phyloP scores from a whole-genome alignment of 2,113 vertebrate genomes.

The Furnarius figulus region DNA sequence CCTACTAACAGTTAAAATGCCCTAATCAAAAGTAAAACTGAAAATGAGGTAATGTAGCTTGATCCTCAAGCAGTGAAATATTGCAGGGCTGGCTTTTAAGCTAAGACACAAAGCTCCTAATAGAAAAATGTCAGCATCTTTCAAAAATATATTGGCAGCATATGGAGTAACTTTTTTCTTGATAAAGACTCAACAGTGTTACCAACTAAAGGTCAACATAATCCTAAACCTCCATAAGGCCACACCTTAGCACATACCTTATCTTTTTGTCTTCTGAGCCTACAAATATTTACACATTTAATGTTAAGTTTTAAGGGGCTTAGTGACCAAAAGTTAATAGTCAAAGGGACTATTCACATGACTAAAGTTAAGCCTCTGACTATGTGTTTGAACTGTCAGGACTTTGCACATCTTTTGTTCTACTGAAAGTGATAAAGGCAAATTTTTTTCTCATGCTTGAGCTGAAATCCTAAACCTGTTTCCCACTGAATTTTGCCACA shows the following conservation, averaged over 20 bases:
- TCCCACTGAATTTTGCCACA: background rate
- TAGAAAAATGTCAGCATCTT: background rate
- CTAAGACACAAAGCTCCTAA: background rate
- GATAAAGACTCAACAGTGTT: background rate
- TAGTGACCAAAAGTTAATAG: slow-evolving; percentile 15
- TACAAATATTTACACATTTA: slow-evolving; percentile 58
- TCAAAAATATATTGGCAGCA: background rate
- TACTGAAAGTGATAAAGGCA: background rate
- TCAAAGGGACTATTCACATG: slow-evolving; percentile 30
- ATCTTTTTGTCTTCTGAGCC: slow-evolving; percentile 35
- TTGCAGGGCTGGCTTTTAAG: background rate
- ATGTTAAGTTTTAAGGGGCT: background rate
- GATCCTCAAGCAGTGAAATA: background rate
- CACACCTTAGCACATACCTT: slow-evolving; percentile 31
- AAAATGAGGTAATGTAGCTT: background rate
- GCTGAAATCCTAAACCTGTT: slow-evolving; percentile 20
- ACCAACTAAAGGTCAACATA: slow-evolving; percentile 4
- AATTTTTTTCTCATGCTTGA: background rate
- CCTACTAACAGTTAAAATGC: background rate
- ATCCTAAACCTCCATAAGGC: background rate
- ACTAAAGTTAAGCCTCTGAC: slow-evolving; percentile 16
- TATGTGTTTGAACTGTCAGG: slow-evolving; percentile 15
- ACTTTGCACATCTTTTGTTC: slow-evolving; percentile 44
- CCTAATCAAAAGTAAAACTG: background rate
- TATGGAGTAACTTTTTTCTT: background rate